Percentiles rank a stretch among this genome's conserved stretches.
These are phyloP conservation scores for Heterotis niloticus DNA, from an alignment of 2,113 vertebrate genomes.

Conservation along the genomic window DNA sequence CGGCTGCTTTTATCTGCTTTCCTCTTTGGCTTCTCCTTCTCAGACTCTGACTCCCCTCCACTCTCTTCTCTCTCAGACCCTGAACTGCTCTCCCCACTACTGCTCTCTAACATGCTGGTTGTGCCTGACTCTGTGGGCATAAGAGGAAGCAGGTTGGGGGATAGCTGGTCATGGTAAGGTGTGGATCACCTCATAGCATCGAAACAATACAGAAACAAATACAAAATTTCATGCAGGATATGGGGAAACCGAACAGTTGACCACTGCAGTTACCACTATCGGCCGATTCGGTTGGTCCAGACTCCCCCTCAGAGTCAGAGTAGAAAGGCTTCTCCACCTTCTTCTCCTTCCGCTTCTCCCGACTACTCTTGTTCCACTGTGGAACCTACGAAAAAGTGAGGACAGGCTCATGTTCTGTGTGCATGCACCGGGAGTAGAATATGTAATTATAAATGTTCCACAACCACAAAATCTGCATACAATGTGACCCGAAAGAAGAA, in stretches of 20 bases:
- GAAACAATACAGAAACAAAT: neutral
- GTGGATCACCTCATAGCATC: neutral
- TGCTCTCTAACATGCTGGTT: slow-evolving; percentile 62
- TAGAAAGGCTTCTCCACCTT: slow-evolving; percentile 96
- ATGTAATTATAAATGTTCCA: slow-evolving; percentile 39
- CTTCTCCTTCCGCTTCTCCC: slow-evolving; percentile 89
- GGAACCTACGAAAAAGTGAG: slow-evolving; percentile 73
- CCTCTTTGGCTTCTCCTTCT: slow-evolving; percentile 72
- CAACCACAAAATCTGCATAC: too few species aligned
- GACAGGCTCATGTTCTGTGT: neutral
- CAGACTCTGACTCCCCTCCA: slow-evolving; percentile 64
- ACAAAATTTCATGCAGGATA: neutral
- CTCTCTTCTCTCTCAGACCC: slow-evolving; percentile 63
- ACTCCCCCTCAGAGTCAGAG: slow-evolving; percentile 91
- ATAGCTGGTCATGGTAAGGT: neutral
- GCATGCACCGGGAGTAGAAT: slow-evolving; percentile 33
- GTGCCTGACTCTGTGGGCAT: slow-evolving; percentile 73
- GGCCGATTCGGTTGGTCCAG: slow-evolving; percentile 88
- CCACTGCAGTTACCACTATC: slow-evolving; percentile 77
- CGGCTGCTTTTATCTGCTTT: slow-evolving; percentile 59
- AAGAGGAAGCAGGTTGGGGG: neutral
- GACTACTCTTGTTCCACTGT: slow-evolving; percentile 92
- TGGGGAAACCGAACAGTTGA: neutral
- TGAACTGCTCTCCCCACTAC: slow-evolving; percentile 64
- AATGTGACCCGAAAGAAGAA: too few species aligned